Evolutionary conservation across 2,113 vertebrate genomes (phyloP).

Genomic region (rat (Rattus norvegicus)): GRCr8 NC_086037.1:67936001-67936500

Average conservation of each 20-base stretch:
- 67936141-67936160: not conserved
- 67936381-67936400: not conserved
- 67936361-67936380: not conserved
- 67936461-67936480: not conserved
- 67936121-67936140: not conserved
- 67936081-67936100: not conserved
- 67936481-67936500: not conserved
- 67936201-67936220: not conserved
- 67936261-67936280: not conserved
- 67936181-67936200: not conserved
- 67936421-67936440: not conserved
- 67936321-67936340: not conserved
- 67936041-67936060: not conserved
- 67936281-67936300: not conserved
- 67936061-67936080: not conserved
- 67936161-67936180: too few relatives aligned
- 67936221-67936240: not conserved
- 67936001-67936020: not conserved
- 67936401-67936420: not conserved
- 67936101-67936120: not conserved
- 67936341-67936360: not conserved
- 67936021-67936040: not conserved
- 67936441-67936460: not conserved
- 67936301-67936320: not conserved
- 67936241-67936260: not conserved